These are phyloP conservation scores for Scaptomyza reducta DNA, from an alignment of 2,888 invertebrate genomes.

Conservation along the genomic window DNA sequence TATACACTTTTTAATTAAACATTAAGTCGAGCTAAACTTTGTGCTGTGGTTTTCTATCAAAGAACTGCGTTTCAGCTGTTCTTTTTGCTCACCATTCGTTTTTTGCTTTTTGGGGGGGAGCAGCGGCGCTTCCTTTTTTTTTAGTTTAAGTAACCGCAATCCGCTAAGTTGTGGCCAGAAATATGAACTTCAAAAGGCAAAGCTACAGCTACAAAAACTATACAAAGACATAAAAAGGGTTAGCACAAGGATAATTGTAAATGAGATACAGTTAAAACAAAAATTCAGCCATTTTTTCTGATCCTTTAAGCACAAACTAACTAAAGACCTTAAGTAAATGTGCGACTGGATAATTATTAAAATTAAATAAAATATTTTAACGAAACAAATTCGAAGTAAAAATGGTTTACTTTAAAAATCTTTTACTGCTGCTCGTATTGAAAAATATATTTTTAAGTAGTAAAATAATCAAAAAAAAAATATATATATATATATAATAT, in stretches of 20 bases:
- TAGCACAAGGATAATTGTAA: conserved; percentile 23
- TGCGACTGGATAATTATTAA: not conserved
- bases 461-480: too few relatives aligned
- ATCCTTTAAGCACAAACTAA: not conserved
- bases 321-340: not conserved
- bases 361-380: not conserved
- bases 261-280: conserved; percentile 38
- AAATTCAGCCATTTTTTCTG: conserved; percentile 6
- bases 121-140: not conserved
- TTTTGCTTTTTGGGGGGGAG: conserved; percentile 28
- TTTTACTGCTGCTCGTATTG: too few relatives aligned
- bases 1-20: conserved; percentile 66
- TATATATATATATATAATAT: not conserved
- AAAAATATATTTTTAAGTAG: too few relatives aligned
- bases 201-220: conserved; percentile 6
- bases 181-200: conserved; percentile 50
- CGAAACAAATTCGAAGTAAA: too few relatives aligned
- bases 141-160: conserved; percentile 38
- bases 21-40: conserved; percentile 55
- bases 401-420: too few relatives aligned
- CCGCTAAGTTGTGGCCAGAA: conserved; percentile 54
- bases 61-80: conserved; percentile 23
- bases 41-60: conserved; percentile 49
- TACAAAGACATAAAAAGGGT: conserved; percentile 2
- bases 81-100: conserved; percentile 14